Evolutionary conservation across 1,140 invertebrate species (phyloP).

Genomic region (Papilio machaon): DNA sequence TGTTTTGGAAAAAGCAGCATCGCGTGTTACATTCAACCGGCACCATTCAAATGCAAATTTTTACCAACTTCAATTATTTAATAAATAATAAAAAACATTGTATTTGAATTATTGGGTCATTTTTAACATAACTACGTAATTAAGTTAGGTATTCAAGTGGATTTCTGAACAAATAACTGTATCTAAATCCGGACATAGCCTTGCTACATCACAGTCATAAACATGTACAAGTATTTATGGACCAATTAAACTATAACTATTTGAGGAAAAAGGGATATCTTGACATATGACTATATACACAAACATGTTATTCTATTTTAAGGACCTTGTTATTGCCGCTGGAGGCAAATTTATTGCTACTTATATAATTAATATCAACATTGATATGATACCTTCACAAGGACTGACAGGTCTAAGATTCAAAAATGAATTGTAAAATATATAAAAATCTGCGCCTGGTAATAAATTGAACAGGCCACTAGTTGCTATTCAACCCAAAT

Average conservation of each 20-base stretch:
- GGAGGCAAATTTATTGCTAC: neutral
- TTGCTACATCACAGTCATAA: neutral
- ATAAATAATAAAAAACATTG: neutral
- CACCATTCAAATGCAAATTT: neutral
- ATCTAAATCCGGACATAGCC: neutral
- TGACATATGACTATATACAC: neutral
- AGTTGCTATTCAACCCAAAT: neutral
- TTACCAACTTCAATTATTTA: neutral
- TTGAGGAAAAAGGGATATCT: constrained; percentile 1
- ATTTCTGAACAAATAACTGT: neutral
- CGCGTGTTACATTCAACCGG: constrained; percentile 31
- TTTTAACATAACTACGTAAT: neutral
- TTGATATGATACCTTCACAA: neutral
- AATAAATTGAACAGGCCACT: neutral
- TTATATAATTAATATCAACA: neutral
- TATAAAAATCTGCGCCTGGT: neutral
- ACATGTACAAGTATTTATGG: neutral
- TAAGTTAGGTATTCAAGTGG: too few species aligned
- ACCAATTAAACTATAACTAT: constrained; percentile 14
- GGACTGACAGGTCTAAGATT: neutral
- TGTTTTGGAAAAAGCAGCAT: constrained; percentile 20
- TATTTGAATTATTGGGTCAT: neutral
- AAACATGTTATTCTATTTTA: constrained; percentile 8
- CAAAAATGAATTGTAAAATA: neutral
- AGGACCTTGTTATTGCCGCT: neutral